A percentile compares a stretch with the other conserved stretches of the same genome.
These are phyloP conservation scores for Clarias batrachus DNA, from an alignment of 2,113 vertebrate species.

Conservation along the genomic window DNA sequence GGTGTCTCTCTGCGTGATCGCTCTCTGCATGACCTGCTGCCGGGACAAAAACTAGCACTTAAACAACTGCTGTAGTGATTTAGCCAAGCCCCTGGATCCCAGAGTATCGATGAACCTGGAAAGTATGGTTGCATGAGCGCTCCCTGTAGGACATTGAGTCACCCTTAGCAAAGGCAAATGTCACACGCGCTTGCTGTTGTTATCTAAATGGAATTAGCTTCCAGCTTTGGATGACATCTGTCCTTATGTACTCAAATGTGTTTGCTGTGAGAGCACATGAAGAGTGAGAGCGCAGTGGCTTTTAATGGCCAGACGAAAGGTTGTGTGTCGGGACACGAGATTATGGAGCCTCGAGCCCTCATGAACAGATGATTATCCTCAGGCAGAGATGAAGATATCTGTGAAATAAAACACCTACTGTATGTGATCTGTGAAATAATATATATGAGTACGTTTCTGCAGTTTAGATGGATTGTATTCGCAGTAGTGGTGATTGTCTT, in stretches of 20 bases:
- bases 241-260: slow-evolving; percentile 13
- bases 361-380: not conserved
- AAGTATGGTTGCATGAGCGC: slow-evolving; percentile 17
- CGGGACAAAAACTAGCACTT: slow-evolving; percentile 46
- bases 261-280: not conserved
- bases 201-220: slow-evolving; percentile 39
- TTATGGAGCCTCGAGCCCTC: not conserved
- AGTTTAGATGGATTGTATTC: not conserved
- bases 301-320: not conserved
- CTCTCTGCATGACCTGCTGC: slow-evolving; percentile 30
- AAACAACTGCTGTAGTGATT: slow-evolving; percentile 45
- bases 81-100: slow-evolving; percentile 25
- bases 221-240: slow-evolving; percentile 31
- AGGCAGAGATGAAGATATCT: no score
- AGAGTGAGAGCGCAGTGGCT: not conserved
- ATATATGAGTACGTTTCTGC: not conserved
- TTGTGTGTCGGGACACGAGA: not conserved
- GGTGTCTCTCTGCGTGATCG: slow-evolving; percentile 12
- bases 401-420: not conserved
- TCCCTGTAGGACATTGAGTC: slow-evolving; percentile 29
- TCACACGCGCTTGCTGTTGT: slow-evolving; percentile 38
- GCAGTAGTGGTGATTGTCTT: not conserved
- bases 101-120: slow-evolving; percentile 45
- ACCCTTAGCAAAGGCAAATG: slow-evolving; percentile 44
- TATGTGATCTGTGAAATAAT: not conserved